Evolutionary conservation across 2,797 vertebrate species (phyloP).

Genomic region (Malacoctenus gilli): DNA sequence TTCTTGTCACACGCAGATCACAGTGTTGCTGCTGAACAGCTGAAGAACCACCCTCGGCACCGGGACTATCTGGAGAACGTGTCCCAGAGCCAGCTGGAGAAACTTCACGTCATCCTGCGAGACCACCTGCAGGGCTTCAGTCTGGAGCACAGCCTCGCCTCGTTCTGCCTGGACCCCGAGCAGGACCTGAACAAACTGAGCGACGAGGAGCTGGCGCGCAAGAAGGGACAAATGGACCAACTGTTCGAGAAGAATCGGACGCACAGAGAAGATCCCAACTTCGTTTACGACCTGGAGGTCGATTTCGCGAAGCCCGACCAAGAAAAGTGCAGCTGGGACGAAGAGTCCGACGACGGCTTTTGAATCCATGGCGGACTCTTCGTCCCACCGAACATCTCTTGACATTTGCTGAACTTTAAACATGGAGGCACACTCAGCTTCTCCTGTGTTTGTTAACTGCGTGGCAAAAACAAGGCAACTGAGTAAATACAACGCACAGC

Average conservation of each 20-base stretch:
- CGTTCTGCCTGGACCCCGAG: slow-evolving; percentile 81
- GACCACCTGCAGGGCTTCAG: slow-evolving; percentile 86
- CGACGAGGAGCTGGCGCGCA: slow-evolving; percentile 86
- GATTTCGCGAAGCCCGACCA: slow-evolving; percentile 83
- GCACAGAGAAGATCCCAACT: slow-evolving; percentile 87
- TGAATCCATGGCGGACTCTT: too few species aligned
- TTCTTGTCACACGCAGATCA: slow-evolving; percentile 81
- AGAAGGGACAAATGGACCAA: slow-evolving; percentile 92
- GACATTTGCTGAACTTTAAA: too few species aligned
- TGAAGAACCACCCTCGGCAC: slow-evolving; percentile 91
- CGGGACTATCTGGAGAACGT: slow-evolving; percentile 86
- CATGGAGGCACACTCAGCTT: too few species aligned
- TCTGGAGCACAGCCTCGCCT: slow-evolving; percentile 80
- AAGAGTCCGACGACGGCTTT: slow-evolving; percentile 86
- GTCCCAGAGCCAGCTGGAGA: slow-evolving; percentile 85
- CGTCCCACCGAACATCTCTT: too few species aligned
- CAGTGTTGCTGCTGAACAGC: slow-evolving; percentile 84
- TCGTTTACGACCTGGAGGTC: slow-evolving; percentile 90
- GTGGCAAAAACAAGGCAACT: too few species aligned
- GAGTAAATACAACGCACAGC: too few species aligned
- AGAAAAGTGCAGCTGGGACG: slow-evolving; percentile 91
- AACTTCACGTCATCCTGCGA: slow-evolving; percentile 84
- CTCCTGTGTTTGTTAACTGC: too few species aligned
- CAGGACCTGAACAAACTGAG: slow-evolving; percentile 93
- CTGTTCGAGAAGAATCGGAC: slow-evolving; percentile 91